Evolutionary conservation across 2,888 invertebrate genomes (phyloP).

Genomic region (Alloplasta piceator): DNA sequence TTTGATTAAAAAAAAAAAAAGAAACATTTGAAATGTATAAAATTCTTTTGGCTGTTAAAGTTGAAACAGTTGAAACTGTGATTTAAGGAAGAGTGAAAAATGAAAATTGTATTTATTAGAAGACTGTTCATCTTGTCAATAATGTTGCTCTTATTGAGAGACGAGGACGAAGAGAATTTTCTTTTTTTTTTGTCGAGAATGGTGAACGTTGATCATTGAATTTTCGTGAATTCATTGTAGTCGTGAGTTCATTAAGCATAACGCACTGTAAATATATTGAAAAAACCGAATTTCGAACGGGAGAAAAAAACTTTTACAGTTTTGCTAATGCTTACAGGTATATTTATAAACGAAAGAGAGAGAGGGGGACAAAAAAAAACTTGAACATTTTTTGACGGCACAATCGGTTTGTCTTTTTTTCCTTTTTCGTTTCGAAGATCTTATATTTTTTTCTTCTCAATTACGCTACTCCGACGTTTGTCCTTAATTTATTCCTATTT

Average conservation of each 20-base stretch:
- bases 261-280: constrained; percentile 62
- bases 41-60: constrained; percentile 58
- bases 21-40: constrained; percentile 32
- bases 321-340: constrained; percentile 60
- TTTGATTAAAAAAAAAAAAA: constrained; percentile 6
- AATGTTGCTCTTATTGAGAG: constrained; percentile 66
- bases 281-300: constrained; percentile 36
- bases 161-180: not conserved
- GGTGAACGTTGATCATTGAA: constrained; percentile 16
- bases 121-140: constrained; percentile 75
- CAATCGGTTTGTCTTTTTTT: constrained; percentile 21
- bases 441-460: constrained; percentile 7
- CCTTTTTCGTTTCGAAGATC: constrained; percentile 14
- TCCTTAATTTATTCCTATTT: constrained; percentile 58
- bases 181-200: constrained; percentile 20
- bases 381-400: constrained; percentile 23
- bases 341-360: constrained; percentile 49
- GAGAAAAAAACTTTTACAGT: constrained; percentile 62
- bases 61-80: constrained; percentile 57
- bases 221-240: constrained; percentile 20
- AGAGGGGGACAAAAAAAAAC: constrained; percentile 10
- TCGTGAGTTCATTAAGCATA: constrained; percentile 32
- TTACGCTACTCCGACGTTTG: constrained; percentile 24
- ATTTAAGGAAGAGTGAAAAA: constrained; percentile 30
- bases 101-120: constrained; percentile 69